A percentile compares a stretch with the other conserved stretches of the same genome.
phyloP scores from a whole-genome alignment of 1,140 invertebrate species.

The Ephestia elutella region DNA sequence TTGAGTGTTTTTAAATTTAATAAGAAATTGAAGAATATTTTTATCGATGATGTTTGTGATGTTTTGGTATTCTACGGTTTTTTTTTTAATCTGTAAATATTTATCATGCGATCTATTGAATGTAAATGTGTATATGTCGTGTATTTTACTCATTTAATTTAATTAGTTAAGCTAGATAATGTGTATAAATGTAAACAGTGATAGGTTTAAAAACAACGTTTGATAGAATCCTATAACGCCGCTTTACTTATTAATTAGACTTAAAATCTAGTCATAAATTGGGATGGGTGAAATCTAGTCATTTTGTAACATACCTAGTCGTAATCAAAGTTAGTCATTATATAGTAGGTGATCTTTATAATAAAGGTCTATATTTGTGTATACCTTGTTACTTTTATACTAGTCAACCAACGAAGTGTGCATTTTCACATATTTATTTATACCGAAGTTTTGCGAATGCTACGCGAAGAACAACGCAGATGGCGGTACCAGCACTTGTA shows the following conservation, averaged over 20 bases:
- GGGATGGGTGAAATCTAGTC: slow-evolving; percentile 11
- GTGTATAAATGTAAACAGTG: slow-evolving; percentile 19
- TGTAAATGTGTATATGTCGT: slow-evolving; percentile 28
- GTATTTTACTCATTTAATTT: slow-evolving; percentile 11
- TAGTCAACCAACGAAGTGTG: too few species aligned
- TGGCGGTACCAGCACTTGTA: too few species aligned
- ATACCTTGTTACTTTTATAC: too few species aligned
- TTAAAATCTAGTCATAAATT: background rate
- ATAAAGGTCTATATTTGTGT: background rate
- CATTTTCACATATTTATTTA: too few species aligned
- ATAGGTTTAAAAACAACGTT: slow-evolving; percentile 23
- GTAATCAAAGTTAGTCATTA: slow-evolving; percentile 1
- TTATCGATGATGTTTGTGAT: too few species aligned
- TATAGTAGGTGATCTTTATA: background rate
- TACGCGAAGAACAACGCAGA: too few species aligned
- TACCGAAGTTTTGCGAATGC: too few species aligned
- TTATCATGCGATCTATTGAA: slow-evolving; percentile 1
- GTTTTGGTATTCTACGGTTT: too few species aligned
- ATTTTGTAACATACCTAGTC: slow-evolving; percentile 8
- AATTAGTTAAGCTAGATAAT: slow-evolving; percentile 14
- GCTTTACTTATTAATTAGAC: slow-evolving; percentile 27
- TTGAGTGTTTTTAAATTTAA: slow-evolving; percentile 10
- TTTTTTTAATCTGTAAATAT: background rate
- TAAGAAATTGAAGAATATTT: too few species aligned
- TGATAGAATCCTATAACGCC: slow-evolving; percentile 31